Conservation (phyloP, 2,113 vertebrate genomes). For the Rhombomys opimus region DNA sequence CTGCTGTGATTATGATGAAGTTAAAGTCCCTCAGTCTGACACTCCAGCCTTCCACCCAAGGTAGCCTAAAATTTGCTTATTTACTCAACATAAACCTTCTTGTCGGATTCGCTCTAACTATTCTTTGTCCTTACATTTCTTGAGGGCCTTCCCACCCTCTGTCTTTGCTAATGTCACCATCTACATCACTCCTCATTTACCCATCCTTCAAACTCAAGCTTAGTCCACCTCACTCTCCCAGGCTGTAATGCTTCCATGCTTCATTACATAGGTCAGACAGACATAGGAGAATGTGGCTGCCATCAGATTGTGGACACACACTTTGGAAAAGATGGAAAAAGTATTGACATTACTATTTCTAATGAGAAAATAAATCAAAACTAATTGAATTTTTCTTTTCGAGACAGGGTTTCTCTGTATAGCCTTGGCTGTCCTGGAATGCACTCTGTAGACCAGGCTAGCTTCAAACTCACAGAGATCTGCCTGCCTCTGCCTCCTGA, state of each 20-base stretch:
- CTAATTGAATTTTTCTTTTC: neutral
- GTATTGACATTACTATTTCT: neutral
- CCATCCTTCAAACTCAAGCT: neutral
- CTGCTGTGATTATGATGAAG: neutral
- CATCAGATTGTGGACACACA: neutral
- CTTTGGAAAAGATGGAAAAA: neutral
- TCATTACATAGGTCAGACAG: neutral
- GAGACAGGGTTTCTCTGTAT: too few relatives aligned
- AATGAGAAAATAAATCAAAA: slow-evolving; percentile 37
- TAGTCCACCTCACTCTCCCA: neutral
- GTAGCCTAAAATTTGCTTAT: neutral
- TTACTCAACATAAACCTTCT: neutral
- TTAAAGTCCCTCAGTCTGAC: slow-evolving; percentile 20
- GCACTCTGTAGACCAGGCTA: too few relatives aligned
- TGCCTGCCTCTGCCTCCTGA: too few relatives aligned
- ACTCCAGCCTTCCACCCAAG: neutral
- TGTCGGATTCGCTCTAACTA: neutral
- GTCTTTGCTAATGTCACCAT: neutral
- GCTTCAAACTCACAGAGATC: too few relatives aligned
- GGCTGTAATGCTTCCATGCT: neutral
- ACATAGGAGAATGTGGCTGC: neutral
- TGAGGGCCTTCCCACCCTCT: neutral
- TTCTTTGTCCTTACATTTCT: neutral
- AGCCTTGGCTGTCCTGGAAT: too few relatives aligned
- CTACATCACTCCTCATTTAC: neutral